Evolutionary conservation across 2,888 invertebrate species (phyloP), one percentile per base, ranked within the genome.

Genomic region (Hydroisotoma schaefferi): DNA sequence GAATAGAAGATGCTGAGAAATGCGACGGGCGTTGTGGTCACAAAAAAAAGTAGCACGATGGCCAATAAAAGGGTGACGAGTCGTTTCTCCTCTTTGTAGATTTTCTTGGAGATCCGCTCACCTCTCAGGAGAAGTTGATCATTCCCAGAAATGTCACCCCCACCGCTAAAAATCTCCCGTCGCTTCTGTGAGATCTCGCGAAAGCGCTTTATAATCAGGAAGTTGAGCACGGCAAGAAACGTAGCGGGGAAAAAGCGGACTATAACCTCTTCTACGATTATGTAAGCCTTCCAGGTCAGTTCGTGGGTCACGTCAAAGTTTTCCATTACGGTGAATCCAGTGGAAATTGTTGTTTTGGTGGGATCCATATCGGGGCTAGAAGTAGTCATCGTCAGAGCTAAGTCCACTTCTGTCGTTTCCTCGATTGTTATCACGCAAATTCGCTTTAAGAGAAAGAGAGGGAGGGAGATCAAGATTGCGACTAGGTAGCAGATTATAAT

Each of bases 1-100:
- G 75, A 74, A 63, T 78, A 78, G 52, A 79, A 73, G 20, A 80
- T 76, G 15, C 78, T 77, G 18, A 77, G 72, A 53, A 79, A 74
- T 2, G 79, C 78, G 3, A 79, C 78, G 18, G 80, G 80, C 18
- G 79, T 77, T 55, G 78, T 79, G 60, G 80, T 79, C 8, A 80
- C 68, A 65, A 80, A 78, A 71, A 80, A 81, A 20, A 80, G 74
- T 43, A 78, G 75, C 25, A 79, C 77, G 52, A 81, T 78, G n/a
- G 77, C 77, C 22, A 76, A 76, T 25, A 80, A 74, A 2, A 81
- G 74, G 10, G 75, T 74, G 53, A 79, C 77, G 38, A 80, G 74
- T 4, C 79, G 75, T 27, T 76, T 76, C 61, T 80, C 80, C 68
- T 80, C 79, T 66, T 77, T 74, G 70, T 75, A 74, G 53, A 72